Conservation (phyloP, 2,113 vertebrate species). For the Pomatostomus ruficeps region DNA sequence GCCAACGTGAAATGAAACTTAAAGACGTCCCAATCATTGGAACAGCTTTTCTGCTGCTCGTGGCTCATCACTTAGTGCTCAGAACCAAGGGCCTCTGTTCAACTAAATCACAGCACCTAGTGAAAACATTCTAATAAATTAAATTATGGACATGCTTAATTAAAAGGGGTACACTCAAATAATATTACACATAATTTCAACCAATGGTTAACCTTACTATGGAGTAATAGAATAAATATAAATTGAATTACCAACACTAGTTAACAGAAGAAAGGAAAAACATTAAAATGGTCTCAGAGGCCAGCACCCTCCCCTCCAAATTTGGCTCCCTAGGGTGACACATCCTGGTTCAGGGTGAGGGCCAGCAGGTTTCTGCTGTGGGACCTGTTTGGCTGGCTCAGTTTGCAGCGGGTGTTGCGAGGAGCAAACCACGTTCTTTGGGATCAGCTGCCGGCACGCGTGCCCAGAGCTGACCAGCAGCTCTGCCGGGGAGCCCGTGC, state of each 20-base stretch:
- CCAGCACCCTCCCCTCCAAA: background rate
- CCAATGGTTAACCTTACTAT: background rate
- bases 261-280: background rate
- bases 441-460: fast-evolving
- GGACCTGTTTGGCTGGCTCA: background rate
- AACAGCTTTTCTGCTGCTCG: background rate
- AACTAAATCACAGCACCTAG: background rate
- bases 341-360: background rate
- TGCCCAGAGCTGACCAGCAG: fast-evolving
- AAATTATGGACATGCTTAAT: background rate
- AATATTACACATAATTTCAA: background rate
- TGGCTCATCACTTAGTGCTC: background rate
- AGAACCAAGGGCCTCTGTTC: background rate
- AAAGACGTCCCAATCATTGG: background rate
- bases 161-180: background rate
- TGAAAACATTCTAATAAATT: background rate
- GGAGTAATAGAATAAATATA: background rate
- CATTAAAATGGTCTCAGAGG: background rate
- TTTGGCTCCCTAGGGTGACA: background rate
- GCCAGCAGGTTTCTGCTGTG: background rate
- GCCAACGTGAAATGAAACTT: background rate
- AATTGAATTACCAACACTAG: background rate
- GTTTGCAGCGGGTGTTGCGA: background rate
- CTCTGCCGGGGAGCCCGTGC: fast-evolving
- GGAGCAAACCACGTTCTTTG: fast-evolving